Conservation (phyloP, 2,113 vertebrate genomes). For the Marmota monax region DNA sequence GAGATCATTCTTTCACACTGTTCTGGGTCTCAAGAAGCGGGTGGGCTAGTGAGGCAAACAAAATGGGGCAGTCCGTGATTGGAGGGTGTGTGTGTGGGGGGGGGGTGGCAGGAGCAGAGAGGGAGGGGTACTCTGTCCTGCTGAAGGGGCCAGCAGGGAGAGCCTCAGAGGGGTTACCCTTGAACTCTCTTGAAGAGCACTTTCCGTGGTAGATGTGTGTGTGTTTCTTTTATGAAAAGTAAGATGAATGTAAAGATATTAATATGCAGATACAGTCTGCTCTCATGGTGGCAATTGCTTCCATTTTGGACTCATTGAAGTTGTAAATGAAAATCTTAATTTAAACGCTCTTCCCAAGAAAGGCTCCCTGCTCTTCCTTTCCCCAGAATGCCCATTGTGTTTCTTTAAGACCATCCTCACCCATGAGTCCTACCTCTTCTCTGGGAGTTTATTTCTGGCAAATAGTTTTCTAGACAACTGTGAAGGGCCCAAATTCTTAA, state of each 20-base stretch:
- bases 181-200: neutral
- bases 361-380: neutral
- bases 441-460: neutral
- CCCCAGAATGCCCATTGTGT: neutral
- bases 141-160: neutral
- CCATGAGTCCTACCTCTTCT: neutral
- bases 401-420: neutral
- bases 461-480: neutral
- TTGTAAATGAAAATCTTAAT: constrained; percentile 33
- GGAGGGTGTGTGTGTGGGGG: no score
- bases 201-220: neutral
- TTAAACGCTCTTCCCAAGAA: constrained; percentile 32
- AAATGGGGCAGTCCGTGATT: no score
- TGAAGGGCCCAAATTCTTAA: neutral
- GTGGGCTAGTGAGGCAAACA: neutral
- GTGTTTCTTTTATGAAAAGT: constrained; percentile 5
- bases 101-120: fast-evolving
- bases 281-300: constrained; percentile 1
- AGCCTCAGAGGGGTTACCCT: neutral
- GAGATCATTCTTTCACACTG: neutral
- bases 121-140: neutral
- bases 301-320: neutral
- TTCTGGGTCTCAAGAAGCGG: neutral
- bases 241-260: neutral
- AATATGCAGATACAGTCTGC: neutral